Base-by-base conservation (phyloP, 2,888 invertebrate genomes). In the Lasius platythorax region DNA sequence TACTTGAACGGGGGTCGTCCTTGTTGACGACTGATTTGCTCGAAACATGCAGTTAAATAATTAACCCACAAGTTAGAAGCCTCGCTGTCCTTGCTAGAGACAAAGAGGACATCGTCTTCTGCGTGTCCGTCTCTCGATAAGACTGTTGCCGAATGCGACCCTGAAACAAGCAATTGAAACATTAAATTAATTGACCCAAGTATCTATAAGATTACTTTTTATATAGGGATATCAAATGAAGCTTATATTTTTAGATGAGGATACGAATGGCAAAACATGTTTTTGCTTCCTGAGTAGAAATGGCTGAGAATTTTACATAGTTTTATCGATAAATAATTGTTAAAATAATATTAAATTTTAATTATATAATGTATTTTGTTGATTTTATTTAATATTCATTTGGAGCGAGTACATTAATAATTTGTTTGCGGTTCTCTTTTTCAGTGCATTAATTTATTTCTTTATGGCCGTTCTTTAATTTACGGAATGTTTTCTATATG, bases 101-200 rank as follows among this genome's bases (percentile, higher is more conserved):
- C 95, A 93, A 98, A 97, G 84, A 98, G 96, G 88, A 98, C 98
- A 94, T 98, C 98, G 95, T 98, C 98, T 96, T 98, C 97, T 96
- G 88, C 82, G 8, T 84, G 83, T 0, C 87, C 86, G 3, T 91
- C 89, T 75, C 87, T 90, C 28, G 90, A 68, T 15, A 88, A 75
- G 37, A 87, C 73, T 11, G 88, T 89, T 61, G 89, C 92, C 50
- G 92, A 90, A 50, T 92, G 92, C 11, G 92, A 92, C 12, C 93
- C 93, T 93, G 88, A 63, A 88, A 88, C 28, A 61, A 78, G 67
- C 40, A 68, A 68, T 64, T 75, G 67, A 81, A 76, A 73, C 63
- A 82, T 86, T 76, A 84, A 68, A 79, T 78, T 66, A 64, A 50
- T 76, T 50, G 75, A n/a, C 64, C 46, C 33, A 33, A 63, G 64